Percentiles rank a stretch among this genome's conserved stretches.
Evolutionary conservation across 1,140 invertebrate genomes (phyloP).

Genomic region (Lepidurus apus): DNA sequence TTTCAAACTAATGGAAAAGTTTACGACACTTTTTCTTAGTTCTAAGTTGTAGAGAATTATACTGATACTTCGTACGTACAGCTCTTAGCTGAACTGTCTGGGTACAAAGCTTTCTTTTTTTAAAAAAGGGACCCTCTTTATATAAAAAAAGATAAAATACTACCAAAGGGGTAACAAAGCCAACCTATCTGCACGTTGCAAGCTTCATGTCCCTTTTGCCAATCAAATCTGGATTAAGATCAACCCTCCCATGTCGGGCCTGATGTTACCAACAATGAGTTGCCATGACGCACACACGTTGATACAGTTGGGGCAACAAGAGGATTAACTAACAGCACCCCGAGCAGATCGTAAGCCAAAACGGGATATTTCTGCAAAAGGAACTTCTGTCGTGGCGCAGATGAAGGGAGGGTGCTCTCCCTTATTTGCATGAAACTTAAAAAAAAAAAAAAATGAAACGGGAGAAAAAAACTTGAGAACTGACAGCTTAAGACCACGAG

Average conservation of each 20-base stretch:
- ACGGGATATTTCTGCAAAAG: background rate
- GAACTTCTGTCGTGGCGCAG: background rate
- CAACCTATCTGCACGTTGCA: background rate
- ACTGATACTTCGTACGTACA: background rate
- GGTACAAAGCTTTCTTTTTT: background rate
- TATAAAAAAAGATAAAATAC: background rate
- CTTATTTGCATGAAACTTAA: background rate
- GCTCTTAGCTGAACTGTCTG: background rate
- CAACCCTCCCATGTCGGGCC: conserved; percentile 15
- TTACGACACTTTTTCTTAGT: no score
- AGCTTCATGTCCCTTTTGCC: conserved; percentile 17
- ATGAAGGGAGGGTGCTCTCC: background rate
- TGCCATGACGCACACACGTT: conserved; percentile 14
- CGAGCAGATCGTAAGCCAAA: background rate
- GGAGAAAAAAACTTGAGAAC: background rate
- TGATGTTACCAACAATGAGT: conserved; percentile 19
- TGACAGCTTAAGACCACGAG: background rate
- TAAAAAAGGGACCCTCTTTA: background rate
- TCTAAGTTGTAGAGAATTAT: no score
- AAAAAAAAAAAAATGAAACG: background rate
- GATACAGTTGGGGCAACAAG: conserved; percentile 17
- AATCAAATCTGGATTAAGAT: conserved; percentile 22
- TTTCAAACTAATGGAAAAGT: no score
- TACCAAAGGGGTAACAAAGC: conserved; percentile 12
- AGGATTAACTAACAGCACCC: background rate